phyloP scores from a whole-genome alignment of 2,113 vertebrate genomes.

The Peromyscus polionotus region DNA sequence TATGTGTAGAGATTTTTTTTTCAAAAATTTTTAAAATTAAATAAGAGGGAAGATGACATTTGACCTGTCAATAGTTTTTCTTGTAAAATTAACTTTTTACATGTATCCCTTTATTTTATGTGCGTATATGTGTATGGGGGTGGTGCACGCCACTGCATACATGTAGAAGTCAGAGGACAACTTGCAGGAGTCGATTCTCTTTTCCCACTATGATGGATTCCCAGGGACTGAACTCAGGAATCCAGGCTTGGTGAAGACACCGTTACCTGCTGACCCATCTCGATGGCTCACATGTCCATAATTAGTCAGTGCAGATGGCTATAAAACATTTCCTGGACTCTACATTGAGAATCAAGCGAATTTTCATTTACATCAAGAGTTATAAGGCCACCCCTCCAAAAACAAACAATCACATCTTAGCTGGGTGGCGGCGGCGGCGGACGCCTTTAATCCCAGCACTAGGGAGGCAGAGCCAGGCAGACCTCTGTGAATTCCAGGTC shows the following conservation, averaged over 20 bases:
- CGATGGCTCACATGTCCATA: no score
- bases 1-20: neutral
- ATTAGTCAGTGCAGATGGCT: neutral
- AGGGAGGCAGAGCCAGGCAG: neutral
- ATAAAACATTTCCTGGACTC: neutral
- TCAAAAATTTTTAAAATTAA: neutral
- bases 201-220: neutral
- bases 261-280: neutral
- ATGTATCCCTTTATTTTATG: neutral
- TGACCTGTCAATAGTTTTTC: neutral
- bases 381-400: neutral
- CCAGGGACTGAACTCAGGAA: neutral
- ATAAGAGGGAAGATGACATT: neutral
- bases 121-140: neutral
- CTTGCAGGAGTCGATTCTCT: neutral
- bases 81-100: neutral
- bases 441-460: neutral
- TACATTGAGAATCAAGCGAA: neutral
- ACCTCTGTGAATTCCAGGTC: no score
- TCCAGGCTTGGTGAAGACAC: neutral
- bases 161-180: neutral
- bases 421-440: no score
- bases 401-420: no score
- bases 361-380: neutral
- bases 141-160: neutral